Base-by-base conservation (phyloP, 2,113 vertebrate species). In the Sapayoa aenigma region DNA sequence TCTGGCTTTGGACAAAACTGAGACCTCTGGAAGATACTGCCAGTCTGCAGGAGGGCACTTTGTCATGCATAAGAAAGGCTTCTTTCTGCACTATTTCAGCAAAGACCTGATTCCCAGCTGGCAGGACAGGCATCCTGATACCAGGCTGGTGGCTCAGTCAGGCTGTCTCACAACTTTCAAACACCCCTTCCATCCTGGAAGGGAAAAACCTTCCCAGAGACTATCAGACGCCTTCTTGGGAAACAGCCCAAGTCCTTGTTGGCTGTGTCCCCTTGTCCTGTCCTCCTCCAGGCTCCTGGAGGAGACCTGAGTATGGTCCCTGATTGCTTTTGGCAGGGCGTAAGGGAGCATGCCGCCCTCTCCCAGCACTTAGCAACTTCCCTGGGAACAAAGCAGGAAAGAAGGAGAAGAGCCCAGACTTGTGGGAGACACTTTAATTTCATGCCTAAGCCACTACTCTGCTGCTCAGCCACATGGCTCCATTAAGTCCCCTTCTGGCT, bases 401-500 rank as follows among this genome's bases (percentile, higher is more conserved):
- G 63, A 27, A 58, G 41, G 78, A 91, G 82, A 74, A 71, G 68
- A 96, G 86, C 41, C 73, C 95, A 96, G 95, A 95, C 95, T 95
- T 87, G 89, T 84, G 95, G 90, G 95, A 97, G 95, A 87, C 89
- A 21, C 83, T 94, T 90, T 71, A 69, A 91, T 89, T 94, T 95
- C 88, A 62, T 93, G 89, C 94, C 60, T 85, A 94, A 94, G 95
- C 89, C 89, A 89, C 96, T 87, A 65, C 76, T 86, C 76, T 0
- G 1, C 79, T 86, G 63, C 71, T 94, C 84, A 89, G 90, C 95
- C 95, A 73, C 95, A 83, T 18, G 27, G 87, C 77, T 95, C 92
- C 96, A 96, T 97, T 96, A 97, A 95, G 86, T 87, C 80, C 90
- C 86, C 68, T 78, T 62, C 95, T 87, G 90, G 76, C 93, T 92